Evolutionary conservation across 2,113 vertebrate species (phyloP), one percentile per base, ranked within the genome.

Genomic region (Cebidichthys violaceus): DNA sequence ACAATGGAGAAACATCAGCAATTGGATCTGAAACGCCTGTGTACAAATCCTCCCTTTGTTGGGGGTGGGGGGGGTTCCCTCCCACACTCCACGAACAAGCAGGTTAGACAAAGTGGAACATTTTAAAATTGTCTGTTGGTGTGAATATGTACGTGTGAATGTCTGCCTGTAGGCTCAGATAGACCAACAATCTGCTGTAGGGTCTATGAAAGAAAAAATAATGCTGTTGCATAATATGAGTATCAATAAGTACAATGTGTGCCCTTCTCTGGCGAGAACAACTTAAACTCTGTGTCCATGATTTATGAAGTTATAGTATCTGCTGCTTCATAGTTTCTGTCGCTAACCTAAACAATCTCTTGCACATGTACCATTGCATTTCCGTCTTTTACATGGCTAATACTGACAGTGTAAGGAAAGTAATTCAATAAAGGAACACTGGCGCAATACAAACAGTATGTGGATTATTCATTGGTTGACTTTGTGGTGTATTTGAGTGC

Each of bases 1-100:
- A 55, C 33, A 39, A 27, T 17, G 5, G 7, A 67, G 47, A 67
- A 10, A 54, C 27, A 24, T 62, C 31, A 41, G 72, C 10, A 41
- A 39, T 71, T 71, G 52, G 52, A 71, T 71, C 33, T 29, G 33
- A 74, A 76, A 76, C 24, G 45, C 22, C 61, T 50, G 43, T 9
- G 9, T n/a, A 64, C 29, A 52, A 74, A 62, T 61, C 18, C 9
- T 47, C 41, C 13, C 1, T 62, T 35, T 64, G 59, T 35, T 5
- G 61, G 0, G 31, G 20, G 17, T 1, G 3, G 1, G 13, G 1
- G 13, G 29, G 45, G 14, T 29, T 61, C 31, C 41, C 41, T 64
- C 43, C 59, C 43, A 66, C 61, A 39, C 17, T 27, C 47, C 14
- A 41, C 13, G 10, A 66, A 31, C 50, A 43, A 43, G 27, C 35